Conservation (phyloP, 2,888 invertebrate species). For the Zaprionus obscuricornis region DNA sequence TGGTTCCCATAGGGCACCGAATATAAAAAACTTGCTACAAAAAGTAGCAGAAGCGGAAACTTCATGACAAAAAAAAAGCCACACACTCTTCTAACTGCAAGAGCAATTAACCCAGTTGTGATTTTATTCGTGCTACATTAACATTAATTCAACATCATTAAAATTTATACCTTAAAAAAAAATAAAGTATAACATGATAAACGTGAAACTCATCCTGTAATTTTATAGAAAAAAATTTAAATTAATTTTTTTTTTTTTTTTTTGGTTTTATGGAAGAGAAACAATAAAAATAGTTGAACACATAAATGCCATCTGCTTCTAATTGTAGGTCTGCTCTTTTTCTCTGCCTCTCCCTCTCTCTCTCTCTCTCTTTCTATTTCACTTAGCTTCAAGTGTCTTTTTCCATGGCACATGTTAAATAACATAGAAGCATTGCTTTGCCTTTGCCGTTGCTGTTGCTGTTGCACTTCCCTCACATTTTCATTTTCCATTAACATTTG, state of each 20-base stretch:
- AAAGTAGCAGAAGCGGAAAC: conserved; percentile 16
- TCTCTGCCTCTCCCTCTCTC: conserved; percentile 12
- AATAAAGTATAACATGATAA: conserved; percentile 2
- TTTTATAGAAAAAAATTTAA: conserved; percentile 14
- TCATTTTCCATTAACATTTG: conserved; percentile 9
- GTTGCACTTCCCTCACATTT: no score
- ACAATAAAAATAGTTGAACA: no score
- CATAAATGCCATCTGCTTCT: no score
- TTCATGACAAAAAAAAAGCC: conserved; percentile 36
- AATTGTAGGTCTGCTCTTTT: no score
- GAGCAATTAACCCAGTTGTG: conserved; percentile 62
- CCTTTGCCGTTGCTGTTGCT: no score
- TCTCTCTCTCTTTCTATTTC: conserved; percentile 3
- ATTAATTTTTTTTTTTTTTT: conserved; percentile 25
- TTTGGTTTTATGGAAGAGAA: no score
- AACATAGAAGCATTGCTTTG: no score
- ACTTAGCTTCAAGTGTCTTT: no score
- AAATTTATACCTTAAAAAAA: neutral
- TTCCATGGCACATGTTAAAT: no score
- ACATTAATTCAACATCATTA: conserved; percentile 10
- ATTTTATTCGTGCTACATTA: conserved; percentile 25
- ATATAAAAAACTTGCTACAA: conserved; percentile 57
- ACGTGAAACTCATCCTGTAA: conserved; percentile 50
- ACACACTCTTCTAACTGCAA: conserved; percentile 35
- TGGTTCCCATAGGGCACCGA: no score